A percentile compares a stretch with the other conserved stretches of the same genome.
Evolutionary conservation across 1,140 invertebrate genomes (phyloP).

Genomic region (Drosophila seguyi): DNA sequence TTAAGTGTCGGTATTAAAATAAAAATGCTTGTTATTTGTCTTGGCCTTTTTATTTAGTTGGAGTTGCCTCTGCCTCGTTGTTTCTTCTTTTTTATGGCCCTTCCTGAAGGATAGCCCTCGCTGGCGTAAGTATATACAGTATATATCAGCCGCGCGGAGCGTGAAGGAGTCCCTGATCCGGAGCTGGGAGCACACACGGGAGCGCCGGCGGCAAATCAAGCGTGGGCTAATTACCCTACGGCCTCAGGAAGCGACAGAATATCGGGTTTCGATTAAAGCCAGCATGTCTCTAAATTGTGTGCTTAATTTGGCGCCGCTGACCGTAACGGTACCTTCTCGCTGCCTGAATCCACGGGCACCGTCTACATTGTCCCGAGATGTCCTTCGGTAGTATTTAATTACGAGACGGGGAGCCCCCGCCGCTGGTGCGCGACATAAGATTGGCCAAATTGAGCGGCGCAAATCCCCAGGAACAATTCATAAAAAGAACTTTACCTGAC

Average conservation of each 20-base stretch:
- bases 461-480: constrained; percentile 21
- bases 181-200: constrained; percentile 23
- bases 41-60: constrained; percentile 74
- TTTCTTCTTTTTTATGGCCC: constrained; percentile 53
- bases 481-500: constrained; percentile 18
- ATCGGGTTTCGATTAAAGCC: constrained; percentile 71
- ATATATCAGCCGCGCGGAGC: constrained; percentile 19
- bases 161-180: constrained; percentile 2
- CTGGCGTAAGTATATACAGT: constrained; percentile 3
- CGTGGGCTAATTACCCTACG: constrained; percentile 69
- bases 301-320: constrained; percentile 68
- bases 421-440: constrained; percentile 27
- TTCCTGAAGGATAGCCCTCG: constrained; percentile 30
- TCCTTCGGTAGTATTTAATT: constrained; percentile 56
- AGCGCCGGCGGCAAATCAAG: constrained; percentile 70
- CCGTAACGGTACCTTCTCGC: constrained; percentile 61
- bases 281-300: constrained; percentile 65
- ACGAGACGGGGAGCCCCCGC: constrained; percentile 31
- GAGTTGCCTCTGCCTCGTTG: constrained; percentile 37
- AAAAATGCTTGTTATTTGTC: constrained; percentile 82
- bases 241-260: constrained; percentile 74
- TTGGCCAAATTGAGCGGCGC: constrained; percentile 13
- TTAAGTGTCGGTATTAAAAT: constrained; percentile 82
- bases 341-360: constrained; percentile 5
- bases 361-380: constrained; percentile 17